Evolutionary conservation across 2,888 invertebrate species (phyloP).

Genomic region (Ormyrus rosae): DNA sequence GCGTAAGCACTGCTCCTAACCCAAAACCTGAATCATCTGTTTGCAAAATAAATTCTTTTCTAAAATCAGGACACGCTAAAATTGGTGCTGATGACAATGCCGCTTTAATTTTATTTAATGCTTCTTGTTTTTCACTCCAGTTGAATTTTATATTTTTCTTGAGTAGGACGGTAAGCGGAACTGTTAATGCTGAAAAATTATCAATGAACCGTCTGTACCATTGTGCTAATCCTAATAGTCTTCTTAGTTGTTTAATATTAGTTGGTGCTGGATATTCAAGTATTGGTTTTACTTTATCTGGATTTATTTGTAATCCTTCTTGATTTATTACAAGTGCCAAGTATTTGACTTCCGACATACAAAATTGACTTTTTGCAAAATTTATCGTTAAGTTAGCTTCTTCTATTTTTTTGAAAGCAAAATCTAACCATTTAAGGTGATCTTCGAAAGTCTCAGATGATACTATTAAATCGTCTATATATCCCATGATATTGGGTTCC

Average conservation of each 20-base stretch:
- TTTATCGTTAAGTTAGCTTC: neutral
- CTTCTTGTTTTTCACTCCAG: conserved; percentile 31
- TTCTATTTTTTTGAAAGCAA: neutral
- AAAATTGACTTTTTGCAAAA: too few relatives aligned
- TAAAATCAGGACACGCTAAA: conserved; percentile 59
- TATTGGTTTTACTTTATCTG: too few relatives aligned
- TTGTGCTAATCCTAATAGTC: conserved; percentile 63
- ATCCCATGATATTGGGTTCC: neutral
- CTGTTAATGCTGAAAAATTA: neutral
- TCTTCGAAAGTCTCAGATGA: neutral
- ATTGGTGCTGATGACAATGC: conserved; percentile 53
- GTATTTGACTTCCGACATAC: too few relatives aligned
- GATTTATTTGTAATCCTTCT: too few relatives aligned
- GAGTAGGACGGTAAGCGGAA: conserved; percentile 39
- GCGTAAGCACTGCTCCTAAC: neutral
- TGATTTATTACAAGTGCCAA: too few relatives aligned
- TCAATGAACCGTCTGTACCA: conserved; percentile 64
- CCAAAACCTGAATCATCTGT: neutral
- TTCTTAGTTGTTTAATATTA: conserved; percentile 58
- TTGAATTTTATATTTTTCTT: conserved; percentile 49
- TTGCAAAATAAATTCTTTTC: conserved; percentile 11
- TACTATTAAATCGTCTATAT: neutral
- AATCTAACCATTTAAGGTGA: neutral
- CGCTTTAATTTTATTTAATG: conserved; percentile 38
- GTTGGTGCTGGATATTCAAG: conserved; percentile 41